Conservation (phyloP, 2,888 invertebrate species). For the Clitarchus hookeri region DNA sequence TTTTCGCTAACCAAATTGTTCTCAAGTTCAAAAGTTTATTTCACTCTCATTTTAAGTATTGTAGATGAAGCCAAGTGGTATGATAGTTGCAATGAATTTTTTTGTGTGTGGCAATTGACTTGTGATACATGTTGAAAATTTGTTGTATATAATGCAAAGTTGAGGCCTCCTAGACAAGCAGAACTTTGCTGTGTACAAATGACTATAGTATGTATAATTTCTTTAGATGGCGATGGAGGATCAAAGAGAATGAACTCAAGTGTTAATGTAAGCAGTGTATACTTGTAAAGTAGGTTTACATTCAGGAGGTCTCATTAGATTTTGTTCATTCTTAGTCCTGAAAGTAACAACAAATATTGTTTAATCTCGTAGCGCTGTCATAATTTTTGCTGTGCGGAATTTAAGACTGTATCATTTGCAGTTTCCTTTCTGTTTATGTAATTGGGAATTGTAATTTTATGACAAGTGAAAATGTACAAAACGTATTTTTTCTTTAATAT, state of each 20-base stretch:
- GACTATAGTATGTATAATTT: neutral
- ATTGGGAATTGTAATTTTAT: neutral
- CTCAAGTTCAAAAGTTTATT: too few relatives aligned
- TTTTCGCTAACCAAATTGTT: too few relatives aligned
- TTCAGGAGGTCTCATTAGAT: neutral
- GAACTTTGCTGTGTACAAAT: neutral
- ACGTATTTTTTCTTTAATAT: neutral
- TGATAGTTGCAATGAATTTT: neutral
- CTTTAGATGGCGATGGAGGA: neutral
- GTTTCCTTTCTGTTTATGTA: neutral
- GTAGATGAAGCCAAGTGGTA: neutral
- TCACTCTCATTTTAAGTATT: neutral
- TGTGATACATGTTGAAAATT: neutral
- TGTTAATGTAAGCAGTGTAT: neutral
- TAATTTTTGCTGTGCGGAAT: neutral
- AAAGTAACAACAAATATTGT: neutral
- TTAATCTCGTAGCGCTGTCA: neutral
- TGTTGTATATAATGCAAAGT: neutral
- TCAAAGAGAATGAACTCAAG: neutral
- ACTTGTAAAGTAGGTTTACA: neutral
- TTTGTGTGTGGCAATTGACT: neutral
- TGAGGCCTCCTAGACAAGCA: neutral
- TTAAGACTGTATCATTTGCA: neutral
- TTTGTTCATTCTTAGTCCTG: constrained; percentile 7
- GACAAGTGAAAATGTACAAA: neutral